A percentile compares a stretch with the other conserved stretches of the same genome.
These are phyloP conservation scores for Camponotus fellah DNA, from an alignment of 2,888 invertebrate species.

Conservation along the genomic window DNA sequence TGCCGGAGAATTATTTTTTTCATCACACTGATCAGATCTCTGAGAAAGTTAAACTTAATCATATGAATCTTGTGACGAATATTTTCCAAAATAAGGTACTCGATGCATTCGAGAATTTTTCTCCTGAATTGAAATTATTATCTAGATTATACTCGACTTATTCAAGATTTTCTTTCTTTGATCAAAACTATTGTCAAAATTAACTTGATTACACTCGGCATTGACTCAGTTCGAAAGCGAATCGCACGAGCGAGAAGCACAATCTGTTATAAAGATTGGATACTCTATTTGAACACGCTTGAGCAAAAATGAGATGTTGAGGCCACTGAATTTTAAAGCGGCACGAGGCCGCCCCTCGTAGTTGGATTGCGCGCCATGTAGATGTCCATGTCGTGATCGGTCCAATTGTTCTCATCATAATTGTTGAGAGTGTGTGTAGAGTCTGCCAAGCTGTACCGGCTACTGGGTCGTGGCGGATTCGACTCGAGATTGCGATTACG, in stretches of 20 bases:
- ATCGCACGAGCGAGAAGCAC: conserved; percentile 3
- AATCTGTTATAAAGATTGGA: conserved; percentile 3
- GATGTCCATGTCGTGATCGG: conserved; percentile 98
- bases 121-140: not conserved
- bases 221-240: not conserved
- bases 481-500: conserved; percentile 90
- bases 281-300: conserved; percentile 67
- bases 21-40: not conserved
- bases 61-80: not conserved
- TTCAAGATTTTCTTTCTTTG: not conserved
- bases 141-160: conserved; percentile 20
- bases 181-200: conserved; percentile 20
- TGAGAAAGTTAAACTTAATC: not conserved
- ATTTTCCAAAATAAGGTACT: not conserved
- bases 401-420: conserved; percentile 97
- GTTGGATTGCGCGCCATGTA: conserved; percentile 97
- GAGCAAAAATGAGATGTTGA: conserved; percentile 64
- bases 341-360: conserved; percentile 94
- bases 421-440: conserved; percentile 94
- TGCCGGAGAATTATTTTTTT: conserved; percentile 20
- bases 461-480: conserved; percentile 90
- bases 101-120: not conserved
- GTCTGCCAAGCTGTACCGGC: conserved; percentile 93
- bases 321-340: conserved; percentile 87
- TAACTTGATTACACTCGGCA: conserved; percentile 15